These are phyloP conservation scores for Beris morrisii DNA, from an alignment of 2,888 invertebrate species.

Conservation along the genomic window DNA sequence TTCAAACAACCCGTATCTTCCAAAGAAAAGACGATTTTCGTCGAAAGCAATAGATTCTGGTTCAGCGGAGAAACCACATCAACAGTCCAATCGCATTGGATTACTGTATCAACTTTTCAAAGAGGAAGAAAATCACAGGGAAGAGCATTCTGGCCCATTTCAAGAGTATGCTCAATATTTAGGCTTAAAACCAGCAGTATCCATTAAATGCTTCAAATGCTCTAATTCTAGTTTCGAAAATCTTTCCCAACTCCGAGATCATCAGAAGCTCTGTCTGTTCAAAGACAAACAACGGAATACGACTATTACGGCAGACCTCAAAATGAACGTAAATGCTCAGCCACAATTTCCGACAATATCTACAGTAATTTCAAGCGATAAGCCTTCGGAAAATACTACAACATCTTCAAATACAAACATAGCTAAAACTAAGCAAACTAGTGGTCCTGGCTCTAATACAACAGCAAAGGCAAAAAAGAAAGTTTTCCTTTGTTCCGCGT, in stretches of 20 bases:
- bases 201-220: slow-evolving; percentile 76
- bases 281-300: slow-evolving; percentile 30
- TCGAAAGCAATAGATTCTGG: slow-evolving; percentile 4
- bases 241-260: slow-evolving; percentile 68
- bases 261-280: slow-evolving; percentile 64
- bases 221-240: slow-evolving; percentile 68
- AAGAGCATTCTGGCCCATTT: slow-evolving; percentile 6
- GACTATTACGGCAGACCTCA: not conserved
- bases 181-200: slow-evolving; percentile 67
- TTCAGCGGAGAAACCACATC: not conserved
- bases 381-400: not conserved
- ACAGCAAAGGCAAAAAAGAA: slow-evolving; percentile 53
- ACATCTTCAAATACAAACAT: not conserved
- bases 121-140: not conserved
- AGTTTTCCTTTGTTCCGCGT: slow-evolving; percentile 79
- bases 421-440: slow-evolving; percentile 12
- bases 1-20: not conserved
- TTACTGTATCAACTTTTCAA: too few species aligned
- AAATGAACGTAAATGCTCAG: not conserved
- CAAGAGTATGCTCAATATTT: slow-evolving; percentile 71
- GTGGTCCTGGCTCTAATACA: not conserved
- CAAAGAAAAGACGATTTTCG: slow-evolving; percentile 14
- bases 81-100: not conserved
- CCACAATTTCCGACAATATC: not conserved
- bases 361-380: not conserved